Conservation (phyloP, 2,888 invertebrate genomes). For the Carabus problematicus region DNA sequence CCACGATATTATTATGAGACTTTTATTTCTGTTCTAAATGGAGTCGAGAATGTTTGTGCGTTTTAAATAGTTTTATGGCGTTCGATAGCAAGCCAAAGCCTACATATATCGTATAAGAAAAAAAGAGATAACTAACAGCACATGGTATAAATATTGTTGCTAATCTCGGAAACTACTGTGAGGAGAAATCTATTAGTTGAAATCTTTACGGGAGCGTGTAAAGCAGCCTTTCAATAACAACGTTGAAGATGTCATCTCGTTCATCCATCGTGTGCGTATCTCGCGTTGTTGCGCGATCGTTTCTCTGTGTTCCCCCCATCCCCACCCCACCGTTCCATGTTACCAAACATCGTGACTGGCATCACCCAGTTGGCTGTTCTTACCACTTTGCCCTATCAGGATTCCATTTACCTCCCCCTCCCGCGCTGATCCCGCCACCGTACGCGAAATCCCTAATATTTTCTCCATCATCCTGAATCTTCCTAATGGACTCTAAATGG, state of each 20-base stretch:
- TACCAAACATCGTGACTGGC: constrained; percentile 17
- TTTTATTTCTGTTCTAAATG: too few relatives aligned
- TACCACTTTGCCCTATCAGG: constrained; percentile 50
- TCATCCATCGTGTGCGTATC: constrained; percentile 12
- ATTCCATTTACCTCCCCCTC: constrained; percentile 50
- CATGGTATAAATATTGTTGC: too few relatives aligned
- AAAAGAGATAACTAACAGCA: too few relatives aligned
- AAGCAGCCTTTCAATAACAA: constrained; percentile 14
- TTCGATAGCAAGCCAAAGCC: too few relatives aligned
- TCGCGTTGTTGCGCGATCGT: constrained; percentile 1
- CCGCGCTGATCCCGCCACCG: constrained; percentile 44
- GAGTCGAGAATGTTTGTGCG: too few relatives aligned
- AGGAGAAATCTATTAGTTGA: too few relatives aligned
- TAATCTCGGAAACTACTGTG: too few relatives aligned
- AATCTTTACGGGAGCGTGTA: constrained; percentile 9
- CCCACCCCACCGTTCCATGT: too few relatives aligned
- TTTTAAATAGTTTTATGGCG: too few relatives aligned
- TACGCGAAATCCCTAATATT: constrained; percentile 53
- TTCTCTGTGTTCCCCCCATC: too few relatives aligned
- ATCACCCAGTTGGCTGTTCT: constrained; percentile 6
- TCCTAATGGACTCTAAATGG: constrained; percentile 59
- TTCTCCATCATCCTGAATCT: constrained; percentile 54
- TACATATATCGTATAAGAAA: too few relatives aligned
- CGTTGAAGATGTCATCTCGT: constrained; percentile 18
- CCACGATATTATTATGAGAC: too few relatives aligned